Conservation (phyloP, 1,140 invertebrate genomes). For the Leptopilina clavipes region DNA sequence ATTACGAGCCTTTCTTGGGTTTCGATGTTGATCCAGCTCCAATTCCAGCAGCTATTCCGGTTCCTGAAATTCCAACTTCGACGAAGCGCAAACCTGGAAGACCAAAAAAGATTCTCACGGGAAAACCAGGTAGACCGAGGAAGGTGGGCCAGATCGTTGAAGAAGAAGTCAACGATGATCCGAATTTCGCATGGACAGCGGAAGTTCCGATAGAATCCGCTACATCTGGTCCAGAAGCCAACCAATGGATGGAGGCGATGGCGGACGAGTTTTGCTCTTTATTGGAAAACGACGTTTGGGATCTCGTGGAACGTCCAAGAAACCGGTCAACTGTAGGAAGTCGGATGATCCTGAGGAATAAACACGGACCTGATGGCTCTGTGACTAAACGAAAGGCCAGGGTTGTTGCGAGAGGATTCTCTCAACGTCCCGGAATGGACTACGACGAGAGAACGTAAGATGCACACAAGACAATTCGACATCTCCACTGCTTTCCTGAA, state of each 20-base stretch:
- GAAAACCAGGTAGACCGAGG: slow-evolving; percentile 24
- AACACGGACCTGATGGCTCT: background rate
- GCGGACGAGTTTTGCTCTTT: slow-evolving; percentile 57
- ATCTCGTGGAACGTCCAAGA: slow-evolving; percentile 42
- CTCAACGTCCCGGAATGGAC: slow-evolving; percentile 48
- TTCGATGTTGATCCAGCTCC: background rate
- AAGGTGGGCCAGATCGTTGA: background rate
- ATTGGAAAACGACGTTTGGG: slow-evolving; percentile 63
- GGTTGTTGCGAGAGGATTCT: slow-evolving; percentile 49
- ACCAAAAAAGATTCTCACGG: slow-evolving; percentile 35
- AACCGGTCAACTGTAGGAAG: background rate
- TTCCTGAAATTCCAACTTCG: background rate
- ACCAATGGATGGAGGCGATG: slow-evolving; percentile 66
- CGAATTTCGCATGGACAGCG: slow-evolving; percentile 30
- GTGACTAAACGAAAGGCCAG: slow-evolving; percentile 45
- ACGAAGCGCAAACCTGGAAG: slow-evolving; percentile 34
- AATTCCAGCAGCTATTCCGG: background rate
- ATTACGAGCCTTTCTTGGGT: background rate
- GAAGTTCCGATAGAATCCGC: slow-evolving; percentile 57
- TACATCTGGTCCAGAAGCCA: slow-evolving; percentile 47
- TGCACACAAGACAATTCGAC: slow-evolving; percentile 47
- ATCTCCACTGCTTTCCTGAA: slow-evolving; percentile 54
- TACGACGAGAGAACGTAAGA: slow-evolving; percentile 41
- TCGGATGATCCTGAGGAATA: slow-evolving; percentile 18
- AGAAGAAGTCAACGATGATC: background rate